Percentiles rank a stretch among this genome's conserved stretches.
These are phyloP conservation scores for Orthosia gothica DNA, from an alignment of 2,888 invertebrate genomes.

Conservation along the genomic window DNA sequence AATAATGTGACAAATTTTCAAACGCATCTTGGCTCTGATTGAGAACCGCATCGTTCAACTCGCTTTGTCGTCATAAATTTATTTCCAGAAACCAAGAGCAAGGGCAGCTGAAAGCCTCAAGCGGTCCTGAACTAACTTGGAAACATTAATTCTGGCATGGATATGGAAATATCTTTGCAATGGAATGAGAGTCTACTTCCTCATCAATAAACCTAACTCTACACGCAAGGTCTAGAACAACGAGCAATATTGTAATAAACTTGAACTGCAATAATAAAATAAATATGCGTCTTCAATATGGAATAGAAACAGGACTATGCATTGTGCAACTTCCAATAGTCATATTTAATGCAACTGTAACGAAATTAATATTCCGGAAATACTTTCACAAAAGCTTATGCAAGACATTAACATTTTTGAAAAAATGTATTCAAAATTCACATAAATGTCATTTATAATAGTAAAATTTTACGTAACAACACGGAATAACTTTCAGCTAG, in stretches of 20 bases:
- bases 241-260: slow-evolving; percentile 39
- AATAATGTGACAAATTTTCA: background rate
- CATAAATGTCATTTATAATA: no score
- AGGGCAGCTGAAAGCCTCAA: background rate
- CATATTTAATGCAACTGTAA: background rate
- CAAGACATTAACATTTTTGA: background rate
- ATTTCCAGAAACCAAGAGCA: background rate
- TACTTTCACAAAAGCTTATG: slow-evolving; percentile 25
- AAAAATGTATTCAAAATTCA: background rate
- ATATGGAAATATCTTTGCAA: slow-evolving; percentile 12
- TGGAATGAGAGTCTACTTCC: slow-evolving; percentile 1
- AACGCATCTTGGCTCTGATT: background rate
- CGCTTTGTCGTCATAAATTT: background rate
- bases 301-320: background rate
- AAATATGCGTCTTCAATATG: slow-evolving; percentile 1
- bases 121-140: background rate
- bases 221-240: slow-evolving; percentile 27
- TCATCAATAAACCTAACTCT: slow-evolving; percentile 12
- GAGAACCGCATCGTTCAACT: background rate
- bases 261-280: slow-evolving; percentile 20
- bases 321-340: background rate
- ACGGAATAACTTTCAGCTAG: slow-evolving; percentile 4
- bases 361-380: background rate
- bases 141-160: background rate
- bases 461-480: slow-evolving; percentile 9